phyloP scores from a whole-genome alignment of 2,113 vertebrate genomes.

The Sinocyclocheilus anophthalmus region DNA sequence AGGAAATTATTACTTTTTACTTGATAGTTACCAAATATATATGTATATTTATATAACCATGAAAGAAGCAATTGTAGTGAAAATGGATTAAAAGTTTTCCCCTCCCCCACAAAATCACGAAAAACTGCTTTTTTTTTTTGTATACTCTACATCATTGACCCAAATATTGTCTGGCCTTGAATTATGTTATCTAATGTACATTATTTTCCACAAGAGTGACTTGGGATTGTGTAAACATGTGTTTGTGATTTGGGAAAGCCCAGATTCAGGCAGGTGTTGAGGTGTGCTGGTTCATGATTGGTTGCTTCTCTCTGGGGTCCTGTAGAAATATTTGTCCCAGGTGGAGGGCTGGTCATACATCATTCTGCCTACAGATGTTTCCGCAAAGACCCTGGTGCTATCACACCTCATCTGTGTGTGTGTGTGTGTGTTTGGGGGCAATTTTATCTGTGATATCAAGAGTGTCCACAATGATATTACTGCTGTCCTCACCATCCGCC shows the following conservation, averaged over 20 bases:
- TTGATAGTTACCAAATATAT: no score
- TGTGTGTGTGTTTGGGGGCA: conserved; percentile 1
- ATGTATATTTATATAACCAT: no score
- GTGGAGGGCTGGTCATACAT: conserved; percentile 44
- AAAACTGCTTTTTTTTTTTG: neutral
- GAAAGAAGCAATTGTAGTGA: no score
- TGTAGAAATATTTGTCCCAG: conserved; percentile 36
- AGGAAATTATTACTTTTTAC: no score
- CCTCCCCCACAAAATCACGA: neutral
- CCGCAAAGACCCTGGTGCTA: conserved; percentile 25
- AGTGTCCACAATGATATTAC: conserved; percentile 46
- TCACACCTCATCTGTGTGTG: conserved; percentile 27
- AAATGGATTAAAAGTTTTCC: no score
- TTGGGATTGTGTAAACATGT: conserved; percentile 10
- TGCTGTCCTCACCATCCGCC: conserved; percentile 40
- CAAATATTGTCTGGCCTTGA: neutral
- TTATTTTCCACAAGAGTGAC: neutral
- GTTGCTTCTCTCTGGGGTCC: conserved; percentile 19
- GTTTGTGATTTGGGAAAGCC: neutral
- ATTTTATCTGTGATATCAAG: conserved; percentile 19
- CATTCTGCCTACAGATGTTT: conserved; percentile 27
- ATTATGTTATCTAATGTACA: neutral
- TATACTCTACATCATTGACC: neutral
- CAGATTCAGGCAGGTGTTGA: neutral
- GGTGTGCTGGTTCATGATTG: conserved; percentile 30